Conservation (phyloP, 2,797 vertebrate genomes). For the Etheostoma nigrum region DNA sequence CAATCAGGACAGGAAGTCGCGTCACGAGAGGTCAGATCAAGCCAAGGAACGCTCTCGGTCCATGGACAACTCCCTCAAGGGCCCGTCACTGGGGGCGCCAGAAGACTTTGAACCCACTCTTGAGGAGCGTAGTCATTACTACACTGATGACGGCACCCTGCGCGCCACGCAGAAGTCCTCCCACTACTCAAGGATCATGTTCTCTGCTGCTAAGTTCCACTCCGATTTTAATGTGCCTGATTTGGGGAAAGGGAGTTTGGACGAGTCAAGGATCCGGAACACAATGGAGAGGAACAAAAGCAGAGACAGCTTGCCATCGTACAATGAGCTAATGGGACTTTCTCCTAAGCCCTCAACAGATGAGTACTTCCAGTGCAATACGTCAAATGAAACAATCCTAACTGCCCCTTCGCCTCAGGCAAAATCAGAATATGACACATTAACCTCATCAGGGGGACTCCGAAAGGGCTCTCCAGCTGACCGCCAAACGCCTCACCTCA, state of each 20-base stretch:
- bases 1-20: slow-evolving; percentile 98
- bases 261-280: slow-evolving; percentile 90
- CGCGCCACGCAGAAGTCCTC: slow-evolving; percentile 91
- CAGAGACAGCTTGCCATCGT: slow-evolving; percentile 91
- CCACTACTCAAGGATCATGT: slow-evolving; percentile 94
- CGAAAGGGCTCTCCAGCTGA: slow-evolving; percentile 94
- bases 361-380: slow-evolving; percentile 99
- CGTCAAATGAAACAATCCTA: slow-evolving; percentile 98
- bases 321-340: slow-evolving; percentile 93
- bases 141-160: slow-evolving; percentile 95
- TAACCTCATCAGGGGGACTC: slow-evolving; percentile 93
- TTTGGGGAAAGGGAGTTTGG: slow-evolving; percentile 89
- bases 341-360: slow-evolving; percentile 92
- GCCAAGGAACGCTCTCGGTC: slow-evolving; percentile 98
- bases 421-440: slow-evolving; percentile 95
- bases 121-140: slow-evolving; percentile 94
- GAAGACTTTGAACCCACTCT: slow-evolving; percentile 94
- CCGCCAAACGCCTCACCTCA: slow-evolving; percentile 92
- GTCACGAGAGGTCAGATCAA: slow-evolving; percentile 95
- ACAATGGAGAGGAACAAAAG: slow-evolving; percentile 93
- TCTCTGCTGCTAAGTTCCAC: slow-evolving; percentile 92
- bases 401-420: slow-evolving; percentile 95
- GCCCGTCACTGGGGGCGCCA: slow-evolving; percentile 90
- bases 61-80: slow-evolving; percentile 98
- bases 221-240: slow-evolving; percentile 97